Conservation (phyloP, 2,888 invertebrate genomes). For the Lasioglossum morio region DNA sequence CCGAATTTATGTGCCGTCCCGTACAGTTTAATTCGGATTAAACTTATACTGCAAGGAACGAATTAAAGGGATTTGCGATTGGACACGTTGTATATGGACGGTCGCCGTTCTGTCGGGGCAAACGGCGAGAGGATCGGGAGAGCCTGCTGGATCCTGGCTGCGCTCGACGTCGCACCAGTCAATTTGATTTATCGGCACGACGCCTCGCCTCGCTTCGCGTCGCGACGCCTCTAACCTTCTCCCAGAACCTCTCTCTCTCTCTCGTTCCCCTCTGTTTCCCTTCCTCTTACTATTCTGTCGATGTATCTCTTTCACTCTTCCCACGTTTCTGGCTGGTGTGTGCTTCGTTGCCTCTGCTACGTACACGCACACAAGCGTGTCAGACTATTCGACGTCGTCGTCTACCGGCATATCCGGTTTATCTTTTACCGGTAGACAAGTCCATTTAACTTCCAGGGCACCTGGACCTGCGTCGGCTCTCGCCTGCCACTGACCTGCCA, state of each 20-base stretch:
- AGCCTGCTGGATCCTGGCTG: conserved; percentile 73
- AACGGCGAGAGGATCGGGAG: conserved; percentile 65
- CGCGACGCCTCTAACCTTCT: conserved; percentile 64
- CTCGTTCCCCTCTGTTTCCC: conserved; percentile 28
- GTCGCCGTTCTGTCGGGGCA: conserved; percentile 74
- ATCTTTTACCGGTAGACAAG: conserved; percentile 68
- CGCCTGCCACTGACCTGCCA: conserved; percentile 21
- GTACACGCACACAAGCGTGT: conserved; percentile 42
- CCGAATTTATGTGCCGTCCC: conserved; percentile 80
- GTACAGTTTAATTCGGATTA: conserved; percentile 81
- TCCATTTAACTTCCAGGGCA: conserved; percentile 63
- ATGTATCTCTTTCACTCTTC: conserved; percentile 1
- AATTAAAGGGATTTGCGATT: conserved; percentile 83
- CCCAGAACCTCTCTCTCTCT: conserved; percentile 20
- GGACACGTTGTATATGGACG: conserved; percentile 80
- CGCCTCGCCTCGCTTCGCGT: conserved; percentile 64
- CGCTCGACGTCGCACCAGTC: conserved; percentile 79
- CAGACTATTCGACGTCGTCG: conserved; percentile 64
- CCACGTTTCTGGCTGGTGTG: conserved; percentile 5
- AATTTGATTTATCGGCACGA: conserved; percentile 82
- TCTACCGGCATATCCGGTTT: conserved; percentile 66
- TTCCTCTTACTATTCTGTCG: conserved; percentile 14
- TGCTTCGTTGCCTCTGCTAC: conserved; percentile 13
- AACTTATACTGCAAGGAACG: conserved; percentile 81
- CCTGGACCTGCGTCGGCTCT: conserved; percentile 45